Conservation (phyloP, 2,113 vertebrate genomes). For the Hemicordylus capensis region DNA sequence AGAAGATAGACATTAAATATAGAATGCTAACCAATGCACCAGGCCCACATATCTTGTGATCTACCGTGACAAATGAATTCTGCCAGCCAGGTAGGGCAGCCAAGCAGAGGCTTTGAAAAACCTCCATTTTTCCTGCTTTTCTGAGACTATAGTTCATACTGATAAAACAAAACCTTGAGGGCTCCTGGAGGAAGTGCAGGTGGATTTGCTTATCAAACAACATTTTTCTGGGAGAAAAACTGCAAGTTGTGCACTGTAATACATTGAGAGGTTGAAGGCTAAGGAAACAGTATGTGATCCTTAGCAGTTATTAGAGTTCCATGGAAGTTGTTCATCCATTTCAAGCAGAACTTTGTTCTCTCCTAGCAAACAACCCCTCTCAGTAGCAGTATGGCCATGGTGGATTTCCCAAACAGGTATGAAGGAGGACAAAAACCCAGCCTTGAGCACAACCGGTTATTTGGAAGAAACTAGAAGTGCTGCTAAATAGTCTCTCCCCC, state of each 20-base stretch:
- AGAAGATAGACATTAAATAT: background rate
- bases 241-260: background rate
- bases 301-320: background rate
- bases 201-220: background rate
- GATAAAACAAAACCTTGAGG: background rate
- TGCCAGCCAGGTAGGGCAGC: background rate
- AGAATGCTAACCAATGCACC: background rate
- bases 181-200: background rate
- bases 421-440: constrained; percentile 3
- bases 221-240: background rate
- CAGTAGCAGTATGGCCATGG: background rate
- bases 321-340: background rate
- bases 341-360: background rate
- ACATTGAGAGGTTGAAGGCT: background rate
- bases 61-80: background rate
- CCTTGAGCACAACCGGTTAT: background rate
- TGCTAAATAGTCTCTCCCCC: no score
- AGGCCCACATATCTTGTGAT: background rate
- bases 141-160: background rate
- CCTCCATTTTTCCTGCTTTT: background rate
- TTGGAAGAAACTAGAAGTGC: no score
- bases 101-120: background rate
- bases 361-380: background rate
- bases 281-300: background rate
- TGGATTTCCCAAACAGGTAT: background rate